A percentile compares a stretch with the other conserved stretches of the same genome.
phyloP scores from a whole-genome alignment of 2,797 vertebrate species.

The Hephaestus fuliginosus region DNA sequence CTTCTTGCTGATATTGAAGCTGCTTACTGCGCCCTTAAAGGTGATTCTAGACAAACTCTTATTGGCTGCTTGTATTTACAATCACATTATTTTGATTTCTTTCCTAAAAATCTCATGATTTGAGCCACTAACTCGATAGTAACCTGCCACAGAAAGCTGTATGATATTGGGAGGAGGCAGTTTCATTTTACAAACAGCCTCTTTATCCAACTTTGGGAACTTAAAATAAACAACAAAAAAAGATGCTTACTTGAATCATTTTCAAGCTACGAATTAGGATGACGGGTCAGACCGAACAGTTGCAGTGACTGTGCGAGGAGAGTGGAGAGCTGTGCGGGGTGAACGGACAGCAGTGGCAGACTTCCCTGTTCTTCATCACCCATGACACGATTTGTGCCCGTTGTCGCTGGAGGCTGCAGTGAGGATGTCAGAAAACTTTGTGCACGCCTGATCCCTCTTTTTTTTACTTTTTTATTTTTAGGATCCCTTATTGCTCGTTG shows the following conservation, averaged over 20 bases:
- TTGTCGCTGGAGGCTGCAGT: constrained; percentile 15
- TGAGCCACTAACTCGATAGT: background rate
- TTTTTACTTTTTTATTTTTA: background rate
- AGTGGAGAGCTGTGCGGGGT: background rate
- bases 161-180: background rate
- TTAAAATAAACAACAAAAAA: background rate
- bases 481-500: background rate
- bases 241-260: background rate
- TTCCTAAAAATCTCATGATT: background rate
- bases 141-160: background rate
- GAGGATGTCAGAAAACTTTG: constrained; percentile 35
- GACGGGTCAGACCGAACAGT: background rate
- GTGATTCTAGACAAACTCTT: background rate
- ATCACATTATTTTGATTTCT: background rate
- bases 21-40: background rate
- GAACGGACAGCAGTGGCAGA: background rate
- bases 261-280: background rate
- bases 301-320: background rate
- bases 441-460: constrained; percentile 1
- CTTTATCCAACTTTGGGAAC: background rate
- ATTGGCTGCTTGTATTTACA: background rate
- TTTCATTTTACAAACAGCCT: background rate
- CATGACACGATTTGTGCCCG: constrained; percentile 8
- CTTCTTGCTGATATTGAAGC: background rate
- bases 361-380: background rate